These are phyloP conservation scores for Erythrocebus patas DNA, from an alignment of 2,113 vertebrate species.

Conservation along the genomic window DNA sequence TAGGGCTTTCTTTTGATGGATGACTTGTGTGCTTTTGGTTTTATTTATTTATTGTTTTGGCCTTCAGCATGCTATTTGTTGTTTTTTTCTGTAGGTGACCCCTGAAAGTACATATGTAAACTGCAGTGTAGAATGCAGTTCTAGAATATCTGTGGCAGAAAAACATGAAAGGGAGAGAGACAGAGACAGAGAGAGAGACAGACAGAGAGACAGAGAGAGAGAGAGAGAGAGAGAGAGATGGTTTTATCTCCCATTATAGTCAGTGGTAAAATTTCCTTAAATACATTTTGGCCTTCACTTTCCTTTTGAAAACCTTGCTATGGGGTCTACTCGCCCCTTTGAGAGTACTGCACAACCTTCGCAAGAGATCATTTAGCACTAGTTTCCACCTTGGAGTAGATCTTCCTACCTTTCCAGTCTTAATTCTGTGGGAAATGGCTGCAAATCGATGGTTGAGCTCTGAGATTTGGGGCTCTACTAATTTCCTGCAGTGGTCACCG, in stretches of 20 bases:
- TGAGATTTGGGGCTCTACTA: constrained; percentile 92
- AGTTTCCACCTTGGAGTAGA: constrained; percentile 72
- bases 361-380: constrained; percentile 68
- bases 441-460: constrained; percentile 92
- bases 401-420: constrained; percentile 91
- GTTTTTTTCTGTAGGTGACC: constrained; percentile 34
- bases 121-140: constrained; percentile 33
- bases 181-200: not conserved
- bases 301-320: constrained; percentile 52
- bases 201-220: not conserved
- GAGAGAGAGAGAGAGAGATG: not conserved
- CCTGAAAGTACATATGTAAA: constrained; percentile 58
- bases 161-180: not conserved
- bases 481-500: constrained; percentile 93
- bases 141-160: constrained; percentile 33
- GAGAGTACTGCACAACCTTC: not conserved
- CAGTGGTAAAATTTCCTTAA: constrained; percentile 71
- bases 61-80: constrained; percentile 56
- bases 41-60: not conserved
- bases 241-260: constrained; percentile 20
- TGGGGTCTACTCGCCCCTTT: not conserved
- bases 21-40: constrained; percentile 58
- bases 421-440: constrained; percentile 89
- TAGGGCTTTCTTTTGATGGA: constrained; percentile 22
- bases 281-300: constrained; percentile 66